Evolutionary conservation across 2,888 invertebrate species (phyloP).

Genomic region (Octonoba sinensis): DNA sequence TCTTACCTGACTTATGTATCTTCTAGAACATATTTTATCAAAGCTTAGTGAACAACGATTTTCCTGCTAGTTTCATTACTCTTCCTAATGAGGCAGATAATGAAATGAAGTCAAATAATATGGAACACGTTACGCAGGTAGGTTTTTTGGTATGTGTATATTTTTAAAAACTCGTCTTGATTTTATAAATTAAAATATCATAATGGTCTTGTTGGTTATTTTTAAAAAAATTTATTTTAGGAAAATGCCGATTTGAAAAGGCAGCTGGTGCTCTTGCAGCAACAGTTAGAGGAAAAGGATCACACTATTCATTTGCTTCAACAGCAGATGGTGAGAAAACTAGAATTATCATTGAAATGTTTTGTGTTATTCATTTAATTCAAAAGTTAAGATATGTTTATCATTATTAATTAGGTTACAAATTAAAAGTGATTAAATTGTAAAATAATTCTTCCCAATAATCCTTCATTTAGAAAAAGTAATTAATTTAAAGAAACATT

Average conservation of each 20-base stretch:
- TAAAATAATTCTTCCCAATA: no score
- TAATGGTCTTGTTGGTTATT: not conserved
- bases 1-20: constrained; percentile 1
- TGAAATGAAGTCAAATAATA: constrained; percentile 27
- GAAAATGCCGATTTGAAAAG: constrained; percentile 66
- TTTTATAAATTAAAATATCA: not conserved
- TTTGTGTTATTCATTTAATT: not conserved
- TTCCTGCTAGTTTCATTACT: constrained; percentile 36
- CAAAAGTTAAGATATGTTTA: no score
- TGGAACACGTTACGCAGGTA: constrained; percentile 27
- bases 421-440: no score
- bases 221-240: constrained; percentile 18
- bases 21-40: constrained; percentile 62
- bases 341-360: not conserved
- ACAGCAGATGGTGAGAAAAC: constrained; percentile 76
- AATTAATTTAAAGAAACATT: no score
- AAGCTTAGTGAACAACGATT: constrained; percentile 52
- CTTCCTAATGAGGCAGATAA: not conserved
- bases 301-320: constrained; percentile 84
- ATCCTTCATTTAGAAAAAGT: no score
- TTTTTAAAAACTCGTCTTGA: not conserved
- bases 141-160: not conserved
- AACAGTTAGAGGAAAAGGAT: constrained; percentile 89
- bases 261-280: constrained; percentile 71
- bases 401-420: no score